A percentile compares a stretch with the other conserved stretches of the same genome.
Evolutionary conservation across 2,888 invertebrate genomes (phyloP).

Genomic region (Volucella zonaria): DNA sequence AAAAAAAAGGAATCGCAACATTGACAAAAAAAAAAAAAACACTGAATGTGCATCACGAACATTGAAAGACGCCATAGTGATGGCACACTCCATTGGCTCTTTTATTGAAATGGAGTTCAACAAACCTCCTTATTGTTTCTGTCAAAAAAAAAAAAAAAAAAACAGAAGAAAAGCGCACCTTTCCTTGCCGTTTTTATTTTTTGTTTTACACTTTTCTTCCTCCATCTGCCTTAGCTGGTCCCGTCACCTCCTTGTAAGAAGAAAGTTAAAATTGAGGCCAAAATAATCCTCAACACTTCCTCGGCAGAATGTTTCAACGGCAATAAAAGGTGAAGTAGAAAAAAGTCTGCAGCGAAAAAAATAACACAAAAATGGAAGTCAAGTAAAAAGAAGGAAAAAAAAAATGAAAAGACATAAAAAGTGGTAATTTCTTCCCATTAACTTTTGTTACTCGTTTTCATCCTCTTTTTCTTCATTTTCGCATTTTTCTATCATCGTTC

Average conservation of each 20-base stretch:
- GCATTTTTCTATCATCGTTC: constrained; percentile 9
- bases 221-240: constrained; percentile 6
- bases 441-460: constrained; percentile 18
- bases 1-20: background rate
- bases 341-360: constrained; percentile 1
- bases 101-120: constrained; percentile 8
- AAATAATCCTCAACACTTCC: constrained; percentile 68
- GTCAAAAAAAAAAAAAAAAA: constrained; percentile 5
- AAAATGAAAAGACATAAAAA: constrained; percentile 40
- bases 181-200: background rate
- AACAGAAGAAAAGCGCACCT: background rate
- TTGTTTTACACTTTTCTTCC: background rate
- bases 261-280: constrained; percentile 67
- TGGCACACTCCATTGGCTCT: constrained; percentile 32
- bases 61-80: background rate
- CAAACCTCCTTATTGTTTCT: constrained; percentile 30
- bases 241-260: background rate
- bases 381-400: background rate
- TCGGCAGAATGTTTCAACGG: constrained; percentile 34
- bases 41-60: background rate
- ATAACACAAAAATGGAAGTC: background rate
- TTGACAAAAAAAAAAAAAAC: constrained; percentile 11
- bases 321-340: constrained; percentile 58
- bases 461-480: constrained; percentile 2
- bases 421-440: constrained; percentile 66